Evolutionary conservation across 2,113 vertebrate species (phyloP).

Genomic region (Oryzias celebensis): DNA sequence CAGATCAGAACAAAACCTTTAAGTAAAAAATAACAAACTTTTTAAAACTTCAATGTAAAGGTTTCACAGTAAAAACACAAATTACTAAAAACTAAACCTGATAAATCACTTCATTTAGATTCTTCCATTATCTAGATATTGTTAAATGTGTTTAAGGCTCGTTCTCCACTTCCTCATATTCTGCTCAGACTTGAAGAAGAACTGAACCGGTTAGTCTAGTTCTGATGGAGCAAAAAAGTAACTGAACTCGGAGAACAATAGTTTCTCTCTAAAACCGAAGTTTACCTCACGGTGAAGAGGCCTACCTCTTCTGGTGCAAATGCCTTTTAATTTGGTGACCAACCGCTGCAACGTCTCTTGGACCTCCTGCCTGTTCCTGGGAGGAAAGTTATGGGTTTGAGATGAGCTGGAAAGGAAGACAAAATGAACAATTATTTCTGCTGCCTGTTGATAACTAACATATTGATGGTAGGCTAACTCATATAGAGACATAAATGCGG

Average conservation of each 20-base stretch:
- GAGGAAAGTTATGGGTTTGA: conserved; percentile 32
- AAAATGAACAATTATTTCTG: no score
- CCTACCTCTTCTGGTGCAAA: conserved; percentile 78
- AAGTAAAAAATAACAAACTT: not conserved
- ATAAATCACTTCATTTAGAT: no score
- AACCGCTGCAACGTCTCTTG: conserved; percentile 32
- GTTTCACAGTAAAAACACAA: no score
- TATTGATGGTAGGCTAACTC: no score
- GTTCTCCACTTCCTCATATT: no score
- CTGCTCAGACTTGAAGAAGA: conserved; percentile 3
- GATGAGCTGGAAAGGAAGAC: conserved; percentile 45
- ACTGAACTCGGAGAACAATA: not conserved
- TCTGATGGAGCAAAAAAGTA: not conserved
- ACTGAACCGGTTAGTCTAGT: conserved; percentile 48
- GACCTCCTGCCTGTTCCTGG: conserved; percentile 19
- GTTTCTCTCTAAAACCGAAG: no score
- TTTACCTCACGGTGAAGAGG: not conserved
- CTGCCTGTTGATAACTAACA: no score
- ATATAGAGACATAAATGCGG: no score
- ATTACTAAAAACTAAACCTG: no score
- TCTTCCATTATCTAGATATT: no score
- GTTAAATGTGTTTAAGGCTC: no score
- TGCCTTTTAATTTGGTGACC: conserved; percentile 71
- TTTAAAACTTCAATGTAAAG: not conserved
- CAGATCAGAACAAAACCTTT: conserved; percentile 82